phyloP scores from a whole-genome alignment of 1,140 invertebrate genomes.

The Megathymus violae region DNA sequence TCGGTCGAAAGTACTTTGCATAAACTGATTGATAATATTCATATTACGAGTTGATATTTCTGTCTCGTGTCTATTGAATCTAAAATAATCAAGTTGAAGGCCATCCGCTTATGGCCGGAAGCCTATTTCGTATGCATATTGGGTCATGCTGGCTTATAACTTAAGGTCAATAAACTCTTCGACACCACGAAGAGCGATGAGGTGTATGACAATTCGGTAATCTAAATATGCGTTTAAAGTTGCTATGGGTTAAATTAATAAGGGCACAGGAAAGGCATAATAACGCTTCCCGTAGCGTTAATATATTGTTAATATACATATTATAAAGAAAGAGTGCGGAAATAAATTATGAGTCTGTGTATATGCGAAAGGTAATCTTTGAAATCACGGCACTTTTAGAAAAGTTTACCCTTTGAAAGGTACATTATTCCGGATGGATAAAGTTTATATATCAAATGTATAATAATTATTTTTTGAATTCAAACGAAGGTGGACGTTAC shows the following conservation, averaged over 20 bases:
- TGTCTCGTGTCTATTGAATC: slow-evolving; percentile 36
- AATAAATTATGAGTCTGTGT: too few species aligned
- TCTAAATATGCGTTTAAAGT: neutral
- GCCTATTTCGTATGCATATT: slow-evolving; percentile 46
- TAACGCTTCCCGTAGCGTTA: too few species aligned
- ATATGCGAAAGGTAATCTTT: too few species aligned
- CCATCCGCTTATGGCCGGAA: slow-evolving; percentile 35
- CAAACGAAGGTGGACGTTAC: too few species aligned
- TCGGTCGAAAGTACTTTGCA: neutral
- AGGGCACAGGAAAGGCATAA: neutral
- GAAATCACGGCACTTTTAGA: too few species aligned
- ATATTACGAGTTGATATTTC: slow-evolving; percentile 19
- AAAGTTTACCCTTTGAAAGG: too few species aligned
- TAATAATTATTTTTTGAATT: too few species aligned
- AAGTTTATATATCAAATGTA: too few species aligned
- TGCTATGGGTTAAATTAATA: neutral
- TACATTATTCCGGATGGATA: too few species aligned
- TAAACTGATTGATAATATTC: slow-evolving; percentile 7
- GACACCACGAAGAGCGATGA: neutral
- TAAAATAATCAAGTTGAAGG: slow-evolving; percentile 55
- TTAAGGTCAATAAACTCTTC: slow-evolving; percentile 23
- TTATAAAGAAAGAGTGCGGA: too few species aligned
- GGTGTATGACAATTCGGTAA: neutral
- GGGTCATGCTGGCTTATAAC: slow-evolving; percentile 23
- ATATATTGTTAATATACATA: too few species aligned